Evolutionary conservation across 2,888 invertebrate genomes (phyloP).

Genomic region (Monoplex corrugatus): DNA sequence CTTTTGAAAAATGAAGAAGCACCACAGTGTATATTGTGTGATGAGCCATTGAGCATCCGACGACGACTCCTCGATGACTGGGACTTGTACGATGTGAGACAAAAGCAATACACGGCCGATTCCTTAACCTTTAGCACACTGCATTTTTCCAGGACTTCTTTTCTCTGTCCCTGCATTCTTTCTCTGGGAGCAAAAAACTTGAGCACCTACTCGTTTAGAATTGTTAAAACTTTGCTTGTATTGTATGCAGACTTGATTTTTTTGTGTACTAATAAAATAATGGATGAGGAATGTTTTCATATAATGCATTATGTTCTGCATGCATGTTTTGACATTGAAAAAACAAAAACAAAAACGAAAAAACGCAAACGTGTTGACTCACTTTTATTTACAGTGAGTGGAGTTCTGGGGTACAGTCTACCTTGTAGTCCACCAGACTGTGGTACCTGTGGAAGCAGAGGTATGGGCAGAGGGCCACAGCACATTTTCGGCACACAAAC

Average conservation of each 20-base stretch:
- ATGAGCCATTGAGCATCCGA: too few relatives aligned
- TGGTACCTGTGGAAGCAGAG: conserved; percentile 7
- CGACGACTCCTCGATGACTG: too few relatives aligned
- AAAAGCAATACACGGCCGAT: too few relatives aligned
- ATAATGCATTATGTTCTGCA: background rate
- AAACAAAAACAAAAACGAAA: background rate
- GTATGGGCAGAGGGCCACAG: background rate
- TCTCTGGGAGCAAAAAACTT: background rate
- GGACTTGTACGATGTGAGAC: too few relatives aligned
- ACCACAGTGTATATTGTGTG: too few relatives aligned
- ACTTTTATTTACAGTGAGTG: background rate
- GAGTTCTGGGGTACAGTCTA: conserved; percentile 5
- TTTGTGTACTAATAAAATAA: background rate
- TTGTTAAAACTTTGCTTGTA: background rate
- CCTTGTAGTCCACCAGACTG: background rate
- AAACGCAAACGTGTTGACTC: background rate
- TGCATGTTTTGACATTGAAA: background rate
- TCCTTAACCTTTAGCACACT: conserved; percentile 14
- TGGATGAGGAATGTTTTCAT: background rate
- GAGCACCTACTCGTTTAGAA: background rate
- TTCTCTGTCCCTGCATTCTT: background rate
- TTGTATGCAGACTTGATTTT: background rate
- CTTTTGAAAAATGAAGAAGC: too few relatives aligned
- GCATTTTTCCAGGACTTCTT: background rate
- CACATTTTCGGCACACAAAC: background rate